Conservation (phyloP, 1,140 invertebrate genomes). For the Antheraea mylitta region DNA sequence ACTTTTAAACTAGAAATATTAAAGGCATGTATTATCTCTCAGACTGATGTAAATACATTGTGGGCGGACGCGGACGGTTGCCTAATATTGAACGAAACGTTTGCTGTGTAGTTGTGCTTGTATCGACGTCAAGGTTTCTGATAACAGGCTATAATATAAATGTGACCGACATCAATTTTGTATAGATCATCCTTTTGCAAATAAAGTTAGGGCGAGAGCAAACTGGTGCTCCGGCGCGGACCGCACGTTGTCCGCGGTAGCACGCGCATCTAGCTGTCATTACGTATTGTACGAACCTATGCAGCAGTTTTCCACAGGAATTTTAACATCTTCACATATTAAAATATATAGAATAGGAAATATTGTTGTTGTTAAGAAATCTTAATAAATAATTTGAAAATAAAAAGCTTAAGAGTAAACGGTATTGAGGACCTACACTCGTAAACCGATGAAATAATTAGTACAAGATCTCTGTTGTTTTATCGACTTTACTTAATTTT, state of each 20-base stretch:
- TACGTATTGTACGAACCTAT: no score
- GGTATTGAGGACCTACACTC: no score
- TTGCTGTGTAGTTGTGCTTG: background rate
- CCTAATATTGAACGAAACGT: background rate
- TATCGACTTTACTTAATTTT: no score
- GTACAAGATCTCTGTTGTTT: no score
- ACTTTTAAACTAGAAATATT: background rate
- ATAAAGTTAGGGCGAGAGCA: background rate
- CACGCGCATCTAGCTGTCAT: no score
- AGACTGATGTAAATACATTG: conserved; percentile 1
- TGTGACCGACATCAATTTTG: background rate
- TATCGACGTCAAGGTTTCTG: background rate
- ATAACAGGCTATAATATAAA: background rate
- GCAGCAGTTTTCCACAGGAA: no score
- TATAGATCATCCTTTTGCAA: background rate
- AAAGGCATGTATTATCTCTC: background rate
- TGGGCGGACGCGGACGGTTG: conserved; percentile 2
- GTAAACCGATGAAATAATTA: no score
- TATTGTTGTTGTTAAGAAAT: no score
- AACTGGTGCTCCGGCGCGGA: background rate
- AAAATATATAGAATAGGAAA: no score
- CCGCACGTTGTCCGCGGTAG: background rate
- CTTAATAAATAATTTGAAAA: no score
- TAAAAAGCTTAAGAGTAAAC: no score
- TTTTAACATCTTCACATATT: no score